Base-by-base conservation (phyloP, 2,888 invertebrate species). In the Dione vanillae region DNA sequence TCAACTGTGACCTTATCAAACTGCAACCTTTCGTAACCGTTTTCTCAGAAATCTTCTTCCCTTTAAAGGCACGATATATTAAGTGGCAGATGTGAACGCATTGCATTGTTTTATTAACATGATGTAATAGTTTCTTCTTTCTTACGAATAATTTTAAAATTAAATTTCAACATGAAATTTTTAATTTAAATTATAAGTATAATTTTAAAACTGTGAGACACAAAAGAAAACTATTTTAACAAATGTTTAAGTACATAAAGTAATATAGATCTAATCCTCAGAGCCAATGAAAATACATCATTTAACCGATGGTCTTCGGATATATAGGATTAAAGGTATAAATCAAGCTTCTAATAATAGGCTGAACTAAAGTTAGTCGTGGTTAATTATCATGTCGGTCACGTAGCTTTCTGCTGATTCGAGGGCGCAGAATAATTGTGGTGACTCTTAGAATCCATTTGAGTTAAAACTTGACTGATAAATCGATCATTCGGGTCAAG, bases 341-440 rank as follows among this genome's bases (percentile, higher is more conserved):
- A 68, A 62, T 40, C 61, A 49, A 43, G 27, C 2, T 12, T 58
- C 41, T 35, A 54, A 56, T 41, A 64, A 64, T 49, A 64, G 49
- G 64, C 62, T 47, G 62, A 49, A 35, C n/a, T 27, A 61, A 45
- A 45, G 43, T 27, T n/a, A 45, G 45, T 49, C 37, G 47, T 47
- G 47, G 27, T 49, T 64, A 64, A 64, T 64, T 40, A 49, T 40
- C 19, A 64, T 64, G 45, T 64, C 47, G 40, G 64, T 64, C 64
- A 64, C 64, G 64, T 64, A 49, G 9, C 35, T 16, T 37, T 37
- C 37, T 16, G 64, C 19, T 19, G 37, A 47, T 49, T 49, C 16
- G 64, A 40, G 49, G 40, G 64, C 11, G 64, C 16, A 49, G 20
- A 64, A 49, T 61, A 27, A 43, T 64, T 64, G 64, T 35, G 61